A percentile compares a stretch with the other conserved stretches of the same genome.
phyloP scores from a whole-genome alignment of 1,140 invertebrate species.

The Latrodectus geometricus region DNA sequence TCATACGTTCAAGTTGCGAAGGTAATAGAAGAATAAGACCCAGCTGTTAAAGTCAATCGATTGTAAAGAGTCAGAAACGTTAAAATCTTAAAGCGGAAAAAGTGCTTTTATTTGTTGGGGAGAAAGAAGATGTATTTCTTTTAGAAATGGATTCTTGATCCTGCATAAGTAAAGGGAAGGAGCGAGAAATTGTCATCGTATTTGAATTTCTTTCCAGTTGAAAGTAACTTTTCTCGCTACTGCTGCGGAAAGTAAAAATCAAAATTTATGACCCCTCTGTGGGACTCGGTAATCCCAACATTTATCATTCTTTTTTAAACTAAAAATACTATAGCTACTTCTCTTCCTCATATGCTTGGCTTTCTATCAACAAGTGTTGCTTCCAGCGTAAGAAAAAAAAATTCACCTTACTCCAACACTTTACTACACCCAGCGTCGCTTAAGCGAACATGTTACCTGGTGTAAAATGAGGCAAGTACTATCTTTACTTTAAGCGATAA shows the following conservation, averaged over 20 bases:
- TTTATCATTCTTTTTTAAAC: constrained; percentile 17
- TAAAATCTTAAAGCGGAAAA: neutral
- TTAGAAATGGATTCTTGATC: constrained; percentile 49
- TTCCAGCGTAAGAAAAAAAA: neutral
- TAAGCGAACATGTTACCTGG: constrained; percentile 7
- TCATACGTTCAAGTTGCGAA: neutral
- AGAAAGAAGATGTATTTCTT: neutral
- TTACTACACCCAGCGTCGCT: constrained; percentile 4
- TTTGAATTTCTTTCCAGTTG: neutral
- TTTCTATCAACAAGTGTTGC: constrained; percentile 45
- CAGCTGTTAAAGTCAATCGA: constrained; percentile 16
- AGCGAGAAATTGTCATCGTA: constrained; percentile 11
- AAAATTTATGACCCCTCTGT: constrained; percentile 46
- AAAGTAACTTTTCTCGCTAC: neutral
- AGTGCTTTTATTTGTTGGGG: too few relatives aligned
- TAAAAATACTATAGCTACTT: constrained; percentile 26
- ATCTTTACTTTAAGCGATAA: constrained; percentile 11
- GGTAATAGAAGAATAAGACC: neutral
- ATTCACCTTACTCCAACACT: too few relatives aligned
- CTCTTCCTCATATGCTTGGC: neutral
- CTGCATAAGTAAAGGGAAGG: neutral
- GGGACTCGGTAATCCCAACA: constrained; percentile 36
- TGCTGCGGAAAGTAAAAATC: constrained; percentile 29
- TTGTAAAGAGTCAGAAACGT: neutral
- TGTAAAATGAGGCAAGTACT: constrained; percentile 19